Conservation (phyloP, 2,113 vertebrate genomes). For the Gallinago undulata region DNA sequence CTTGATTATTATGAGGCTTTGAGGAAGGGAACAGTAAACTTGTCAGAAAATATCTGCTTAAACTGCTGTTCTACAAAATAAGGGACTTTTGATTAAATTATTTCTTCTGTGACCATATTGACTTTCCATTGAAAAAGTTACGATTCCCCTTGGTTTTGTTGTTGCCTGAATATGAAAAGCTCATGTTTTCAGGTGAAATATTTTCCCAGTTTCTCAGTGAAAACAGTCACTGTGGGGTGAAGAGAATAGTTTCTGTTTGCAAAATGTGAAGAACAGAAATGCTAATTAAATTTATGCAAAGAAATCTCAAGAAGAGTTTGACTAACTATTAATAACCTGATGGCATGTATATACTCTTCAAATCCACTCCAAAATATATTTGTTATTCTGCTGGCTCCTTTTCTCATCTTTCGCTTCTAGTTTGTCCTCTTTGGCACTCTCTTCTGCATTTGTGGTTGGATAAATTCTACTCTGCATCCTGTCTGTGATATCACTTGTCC, state of each 20-base stretch:
- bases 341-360: neutral
- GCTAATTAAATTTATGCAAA: neutral
- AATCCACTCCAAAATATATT: neutral
- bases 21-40: neutral
- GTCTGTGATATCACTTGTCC: rapidly evolving
- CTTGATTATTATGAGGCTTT: neutral
- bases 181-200: neutral
- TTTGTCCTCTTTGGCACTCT: neutral
- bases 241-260: neutral
- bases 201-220: neutral
- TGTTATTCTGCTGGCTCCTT: neutral
- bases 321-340: neutral
- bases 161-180: neutral
- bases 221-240: neutral
- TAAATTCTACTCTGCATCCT: neutral
- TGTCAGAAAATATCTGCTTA: neutral
- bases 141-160: neutral
- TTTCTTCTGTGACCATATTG: neutral
- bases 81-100: neutral
- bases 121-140: neutral
- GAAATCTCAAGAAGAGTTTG: neutral
- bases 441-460: neutral
- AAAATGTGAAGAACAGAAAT: neutral
- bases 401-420: neutral
- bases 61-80: neutral